phyloP scores from a whole-genome alignment of 2,888 invertebrate genomes.

The Phaonia tiefii region DNA sequence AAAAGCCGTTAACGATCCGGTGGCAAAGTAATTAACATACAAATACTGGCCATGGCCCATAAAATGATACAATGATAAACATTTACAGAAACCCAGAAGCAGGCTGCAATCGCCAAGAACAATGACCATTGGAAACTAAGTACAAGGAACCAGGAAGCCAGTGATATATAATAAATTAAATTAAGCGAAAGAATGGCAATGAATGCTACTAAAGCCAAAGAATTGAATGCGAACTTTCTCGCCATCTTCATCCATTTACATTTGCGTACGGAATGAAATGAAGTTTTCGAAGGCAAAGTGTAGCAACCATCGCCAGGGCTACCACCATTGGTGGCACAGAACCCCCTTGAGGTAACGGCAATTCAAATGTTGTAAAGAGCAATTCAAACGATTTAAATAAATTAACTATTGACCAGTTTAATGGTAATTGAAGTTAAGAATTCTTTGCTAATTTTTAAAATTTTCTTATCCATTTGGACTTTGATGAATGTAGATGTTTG shows the following conservation, averaged over 20 bases:
- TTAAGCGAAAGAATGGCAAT: neutral
- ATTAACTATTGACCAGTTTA: slow-evolving; percentile 56
- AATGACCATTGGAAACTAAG: neutral
- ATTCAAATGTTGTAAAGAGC: slow-evolving; percentile 3
- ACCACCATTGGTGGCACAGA: neutral
- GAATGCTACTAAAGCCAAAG: slow-evolving; percentile 45
- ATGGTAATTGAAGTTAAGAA: slow-evolving; percentile 43
- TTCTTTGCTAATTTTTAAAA: neutral
- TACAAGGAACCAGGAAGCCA: neutral
- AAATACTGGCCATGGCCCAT: slow-evolving; percentile 10
- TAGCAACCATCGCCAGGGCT: neutral
- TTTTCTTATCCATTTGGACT: neutral
- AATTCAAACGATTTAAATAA: slow-evolving; percentile 46
- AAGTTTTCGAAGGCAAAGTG: neutral
- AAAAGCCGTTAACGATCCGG: slow-evolving; percentile 47
- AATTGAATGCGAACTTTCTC: slow-evolving; percentile 15
- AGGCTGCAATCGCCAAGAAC: neutral
- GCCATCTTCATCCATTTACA: neutral
- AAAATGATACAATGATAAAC: slow-evolving; percentile 23
- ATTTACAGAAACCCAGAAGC: neutral
- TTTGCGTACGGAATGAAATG: neutral
- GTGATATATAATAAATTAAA: slow-evolving; percentile 8
- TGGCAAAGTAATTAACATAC: slow-evolving; percentile 59
- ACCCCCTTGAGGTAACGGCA: neutral
- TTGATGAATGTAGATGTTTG: neutral